Evolutionary conservation across 2,113 vertebrate species (phyloP).

Genomic region (Xiphophorus hellerii): DNA sequence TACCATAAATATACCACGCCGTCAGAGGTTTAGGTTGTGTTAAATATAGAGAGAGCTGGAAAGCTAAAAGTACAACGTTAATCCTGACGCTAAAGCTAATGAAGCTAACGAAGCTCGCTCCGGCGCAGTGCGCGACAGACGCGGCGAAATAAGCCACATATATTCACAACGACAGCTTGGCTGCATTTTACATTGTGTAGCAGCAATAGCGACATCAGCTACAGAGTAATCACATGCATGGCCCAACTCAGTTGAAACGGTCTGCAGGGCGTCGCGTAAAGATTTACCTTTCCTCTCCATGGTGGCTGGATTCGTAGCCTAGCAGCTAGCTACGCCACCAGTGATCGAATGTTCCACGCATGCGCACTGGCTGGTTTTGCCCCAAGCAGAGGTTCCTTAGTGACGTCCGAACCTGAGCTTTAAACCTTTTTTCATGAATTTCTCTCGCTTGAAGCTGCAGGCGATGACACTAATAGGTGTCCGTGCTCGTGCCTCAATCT

Average conservation of each 20-base stretch:
- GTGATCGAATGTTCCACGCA: slow-evolving; percentile 76
- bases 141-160: slow-evolving; percentile 51
- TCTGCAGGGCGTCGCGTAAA: slow-evolving; percentile 30
- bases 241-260: neutral
- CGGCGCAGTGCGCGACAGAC: slow-evolving; percentile 64
- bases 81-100: slow-evolving; percentile 73
- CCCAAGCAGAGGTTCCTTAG: slow-evolving; percentile 8
- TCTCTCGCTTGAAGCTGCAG: neutral
- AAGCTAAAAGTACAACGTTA: slow-evolving; percentile 46
- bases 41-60: slow-evolving; percentile 11
- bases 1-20: neutral
- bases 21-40: neutral
- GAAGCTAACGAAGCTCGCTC: slow-evolving; percentile 62
- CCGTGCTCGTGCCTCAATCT: neutral
- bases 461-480: neutral
- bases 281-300: slow-evolving; percentile 97
- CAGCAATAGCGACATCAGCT: neutral
- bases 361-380: slow-evolving; percentile 50
- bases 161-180: slow-evolving; percentile 11
- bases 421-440: neutral
- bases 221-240: neutral
- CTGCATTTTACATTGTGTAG: slow-evolving; percentile 1
- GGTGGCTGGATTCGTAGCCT: slow-evolving; percentile 79
- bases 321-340: slow-evolving; percentile 73
- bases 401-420: slow-evolving; percentile 36